These are phyloP conservation scores for Gallinago undulata DNA, from an alignment of 2,113 vertebrate genomes.

Conservation along the genomic window DNA sequence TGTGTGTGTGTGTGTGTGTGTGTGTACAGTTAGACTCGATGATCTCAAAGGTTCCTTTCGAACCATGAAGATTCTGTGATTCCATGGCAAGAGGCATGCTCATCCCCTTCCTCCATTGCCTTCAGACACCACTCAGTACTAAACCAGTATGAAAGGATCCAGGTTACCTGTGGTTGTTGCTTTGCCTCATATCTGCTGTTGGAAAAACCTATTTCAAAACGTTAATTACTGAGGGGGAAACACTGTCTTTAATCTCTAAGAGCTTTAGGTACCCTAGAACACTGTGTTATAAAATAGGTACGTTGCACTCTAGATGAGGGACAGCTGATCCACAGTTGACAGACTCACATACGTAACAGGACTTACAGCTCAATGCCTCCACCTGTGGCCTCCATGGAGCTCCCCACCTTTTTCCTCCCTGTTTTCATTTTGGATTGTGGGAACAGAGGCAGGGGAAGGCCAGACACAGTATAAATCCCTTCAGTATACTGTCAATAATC, in stretches of 20 bases:
- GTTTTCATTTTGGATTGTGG: not conserved
- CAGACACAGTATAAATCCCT: not conserved
- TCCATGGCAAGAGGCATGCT: not conserved
- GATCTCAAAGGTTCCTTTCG: too few species aligned
- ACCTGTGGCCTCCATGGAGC: not conserved
- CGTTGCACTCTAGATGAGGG: fast-evolving
- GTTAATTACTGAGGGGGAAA: not conserved
- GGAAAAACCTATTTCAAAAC: not conserved
- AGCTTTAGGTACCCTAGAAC: not conserved
- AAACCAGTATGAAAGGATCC: not conserved
- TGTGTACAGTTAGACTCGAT: too few species aligned
- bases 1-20: too few species aligned
- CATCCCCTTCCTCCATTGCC: not conserved
- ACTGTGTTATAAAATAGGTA: fast-evolving
- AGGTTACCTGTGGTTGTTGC: not conserved
- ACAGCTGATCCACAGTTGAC: not conserved
- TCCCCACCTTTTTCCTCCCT: not conserved
- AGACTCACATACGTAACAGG: fast-evolving
- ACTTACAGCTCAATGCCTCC: not conserved
- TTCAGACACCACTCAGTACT: not conserved
- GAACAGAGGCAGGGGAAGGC: not conserved
- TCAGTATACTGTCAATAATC: not conserved
- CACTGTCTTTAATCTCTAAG: not conserved
- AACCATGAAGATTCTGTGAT: too few species aligned
- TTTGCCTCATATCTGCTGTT: not conserved